Evolutionary conservation across 2,888 invertebrate species (phyloP).

Genomic region (Apocheima hispidaria): DNA sequence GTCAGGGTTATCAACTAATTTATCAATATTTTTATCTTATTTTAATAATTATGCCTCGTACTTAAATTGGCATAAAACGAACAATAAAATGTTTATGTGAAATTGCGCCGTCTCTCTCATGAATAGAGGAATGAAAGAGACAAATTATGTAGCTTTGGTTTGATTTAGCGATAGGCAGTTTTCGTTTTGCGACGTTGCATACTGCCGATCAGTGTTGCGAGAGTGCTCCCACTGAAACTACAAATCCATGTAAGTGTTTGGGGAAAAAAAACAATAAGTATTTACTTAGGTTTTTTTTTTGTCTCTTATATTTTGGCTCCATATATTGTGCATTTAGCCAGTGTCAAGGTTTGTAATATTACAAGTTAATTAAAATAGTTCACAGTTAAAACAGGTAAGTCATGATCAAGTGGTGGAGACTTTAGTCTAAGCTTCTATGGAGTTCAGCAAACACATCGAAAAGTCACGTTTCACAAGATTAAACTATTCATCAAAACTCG

Average conservation of each 20-base stretch:
- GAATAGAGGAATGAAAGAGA: constrained; percentile 20
- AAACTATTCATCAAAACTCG: no score
- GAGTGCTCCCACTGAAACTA: constrained; percentile 23
- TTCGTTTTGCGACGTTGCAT: constrained; percentile 13
- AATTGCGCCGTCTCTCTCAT: constrained; percentile 23
- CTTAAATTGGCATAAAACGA: constrained; percentile 3
- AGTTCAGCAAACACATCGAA: no score
- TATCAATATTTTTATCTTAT: constrained; percentile 28
- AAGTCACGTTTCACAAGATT: no score
- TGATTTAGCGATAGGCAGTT: constrained; percentile 25
- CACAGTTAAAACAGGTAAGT: no score
- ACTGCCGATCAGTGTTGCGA: constrained; percentile 35
- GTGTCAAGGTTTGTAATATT: no score
- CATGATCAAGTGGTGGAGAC: no score
- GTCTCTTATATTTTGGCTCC: no score
- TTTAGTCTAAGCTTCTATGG: no score
- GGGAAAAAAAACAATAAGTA: not conserved
- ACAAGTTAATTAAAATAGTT: no score
- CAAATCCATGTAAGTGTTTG: constrained; percentile 27
- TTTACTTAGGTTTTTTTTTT: not conserved
- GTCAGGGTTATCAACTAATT: constrained; percentile 43
- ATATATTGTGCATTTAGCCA: no score
- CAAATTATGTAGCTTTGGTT: constrained; percentile 10
- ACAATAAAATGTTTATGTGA: constrained; percentile 12
- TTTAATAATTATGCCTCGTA: constrained; percentile 14